phyloP scores from a whole-genome alignment of 2,113 vertebrate species.

The Cairina moschata region DNA sequence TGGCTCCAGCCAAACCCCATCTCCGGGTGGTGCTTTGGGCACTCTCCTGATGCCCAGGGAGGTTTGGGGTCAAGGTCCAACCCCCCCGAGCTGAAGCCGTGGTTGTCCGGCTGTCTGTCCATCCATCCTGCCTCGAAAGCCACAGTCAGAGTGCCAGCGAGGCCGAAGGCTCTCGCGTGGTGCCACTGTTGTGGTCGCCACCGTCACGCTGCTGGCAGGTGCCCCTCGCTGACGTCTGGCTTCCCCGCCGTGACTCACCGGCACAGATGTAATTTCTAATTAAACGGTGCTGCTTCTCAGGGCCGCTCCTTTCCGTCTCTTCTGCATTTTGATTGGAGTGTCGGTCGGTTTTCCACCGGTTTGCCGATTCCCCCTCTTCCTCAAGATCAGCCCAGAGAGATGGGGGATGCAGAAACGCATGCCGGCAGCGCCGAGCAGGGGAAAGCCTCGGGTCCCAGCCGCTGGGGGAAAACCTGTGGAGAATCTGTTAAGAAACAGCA shows the following conservation, averaged over 20 bases:
- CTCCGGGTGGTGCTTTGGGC: neutral
- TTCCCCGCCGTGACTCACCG: slow-evolving; percentile 15
- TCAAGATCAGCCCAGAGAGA: neutral
- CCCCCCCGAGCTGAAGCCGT: neutral
- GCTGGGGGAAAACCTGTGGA: neutral
- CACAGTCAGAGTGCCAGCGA: neutral
- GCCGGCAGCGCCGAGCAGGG: rapidly evolving
- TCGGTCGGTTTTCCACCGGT: neutral
- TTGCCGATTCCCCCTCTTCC: slow-evolving; percentile 18
- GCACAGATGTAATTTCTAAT: slow-evolving; percentile 38
- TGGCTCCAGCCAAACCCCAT: neutral
- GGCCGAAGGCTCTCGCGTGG: neutral
- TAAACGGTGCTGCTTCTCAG: slow-evolving; percentile 30
- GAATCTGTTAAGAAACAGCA: neutral
- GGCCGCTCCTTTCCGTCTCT: slow-evolving; percentile 34
- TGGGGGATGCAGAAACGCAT: neutral
- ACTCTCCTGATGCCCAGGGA: rapidly evolving
- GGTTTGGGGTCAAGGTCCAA: rapidly evolving
- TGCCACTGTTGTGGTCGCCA: neutral
- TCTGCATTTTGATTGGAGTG: slow-evolving; percentile 26
- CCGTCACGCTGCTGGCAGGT: neutral
- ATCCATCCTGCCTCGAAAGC: too few species aligned
- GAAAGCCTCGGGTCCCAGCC: neutral
- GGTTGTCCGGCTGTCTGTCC: neutral
- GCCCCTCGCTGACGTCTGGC: neutral